Evolutionary conservation across 1,140 invertebrate genomes (phyloP).

Genomic region (Acromyrmex heyeri): DNA sequence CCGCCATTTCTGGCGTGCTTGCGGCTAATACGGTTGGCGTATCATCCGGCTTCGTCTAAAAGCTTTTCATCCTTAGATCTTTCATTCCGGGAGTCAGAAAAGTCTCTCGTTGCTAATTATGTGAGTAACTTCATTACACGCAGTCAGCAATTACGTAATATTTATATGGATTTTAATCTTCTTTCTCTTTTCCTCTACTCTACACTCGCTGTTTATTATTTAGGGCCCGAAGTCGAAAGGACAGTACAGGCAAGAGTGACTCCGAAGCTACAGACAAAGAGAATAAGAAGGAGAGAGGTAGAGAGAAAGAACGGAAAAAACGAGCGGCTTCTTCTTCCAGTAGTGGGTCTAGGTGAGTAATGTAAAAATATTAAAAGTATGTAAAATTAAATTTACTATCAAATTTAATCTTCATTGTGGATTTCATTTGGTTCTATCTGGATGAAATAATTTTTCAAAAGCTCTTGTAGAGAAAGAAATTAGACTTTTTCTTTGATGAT

Average conservation of each 20-base stretch:
- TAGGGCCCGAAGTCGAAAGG: slow-evolving; percentile 89
- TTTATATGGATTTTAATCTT: neutral
- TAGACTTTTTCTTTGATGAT: neutral
- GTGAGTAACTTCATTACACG: slow-evolving; percentile 52
- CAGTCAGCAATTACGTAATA: neutral
- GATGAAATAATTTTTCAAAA: neutral
- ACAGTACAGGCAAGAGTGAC: slow-evolving; percentile 86
- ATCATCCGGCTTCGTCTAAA: slow-evolving; percentile 19
- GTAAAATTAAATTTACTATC: neutral
- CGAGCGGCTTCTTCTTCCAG: slow-evolving; percentile 92
- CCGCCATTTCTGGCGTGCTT: slow-evolving; percentile 67
- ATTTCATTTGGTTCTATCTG: neutral
- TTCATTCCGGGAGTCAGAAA: neutral
- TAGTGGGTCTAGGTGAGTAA: slow-evolving; percentile 90
- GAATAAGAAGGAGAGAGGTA: slow-evolving; percentile 89
- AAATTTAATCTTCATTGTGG: neutral
- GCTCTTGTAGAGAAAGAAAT: neutral
- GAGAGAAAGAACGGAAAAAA: slow-evolving; percentile 89
- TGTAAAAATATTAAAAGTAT: neutral
- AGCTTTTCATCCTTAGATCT: too few relatives aligned
- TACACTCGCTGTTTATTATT: slow-evolving; percentile 22
- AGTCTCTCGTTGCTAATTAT: slow-evolving; percentile 26
- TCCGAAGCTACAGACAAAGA: slow-evolving; percentile 90
- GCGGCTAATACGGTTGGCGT: neutral
- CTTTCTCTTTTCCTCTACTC: neutral